These are phyloP conservation scores for Amiota communis DNA, from an alignment of 2,888 invertebrate genomes.

Conservation along the genomic window DNA sequence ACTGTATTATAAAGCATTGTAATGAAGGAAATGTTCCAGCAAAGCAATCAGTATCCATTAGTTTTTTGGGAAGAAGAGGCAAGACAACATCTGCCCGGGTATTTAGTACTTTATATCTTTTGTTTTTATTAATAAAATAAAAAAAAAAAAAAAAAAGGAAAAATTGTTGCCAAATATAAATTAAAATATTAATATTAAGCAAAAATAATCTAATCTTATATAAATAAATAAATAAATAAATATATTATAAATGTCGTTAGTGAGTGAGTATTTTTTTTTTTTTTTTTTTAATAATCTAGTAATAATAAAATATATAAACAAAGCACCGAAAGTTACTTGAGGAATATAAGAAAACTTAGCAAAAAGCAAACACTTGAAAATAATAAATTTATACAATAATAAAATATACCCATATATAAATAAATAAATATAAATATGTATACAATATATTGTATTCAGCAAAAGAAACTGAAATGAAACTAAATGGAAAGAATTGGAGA, in stretches of 20 bases:
- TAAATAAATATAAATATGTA: neutral
- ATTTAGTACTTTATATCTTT: neutral
- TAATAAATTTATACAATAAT: slow-evolving; percentile 12
- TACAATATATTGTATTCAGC: too few species aligned
- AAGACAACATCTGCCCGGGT: too few species aligned
- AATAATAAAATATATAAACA: neutral
- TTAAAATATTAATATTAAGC: slow-evolving; percentile 21
- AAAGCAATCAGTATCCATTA: too few species aligned
- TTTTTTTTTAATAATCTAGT: neutral
- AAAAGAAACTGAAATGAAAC: too few species aligned
- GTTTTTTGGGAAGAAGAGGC: too few species aligned
- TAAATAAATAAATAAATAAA: neutral
- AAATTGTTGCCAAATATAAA: slow-evolving; percentile 50
- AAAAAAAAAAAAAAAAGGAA: slow-evolving; percentile 38
- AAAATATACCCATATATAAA: neutral
- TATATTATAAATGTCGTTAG: neutral
- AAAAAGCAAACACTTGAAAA: neutral
- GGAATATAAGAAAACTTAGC: neutral
- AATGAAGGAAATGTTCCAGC: too few species aligned
- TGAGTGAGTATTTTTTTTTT: neutral
- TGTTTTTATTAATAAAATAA: slow-evolving; percentile 35
- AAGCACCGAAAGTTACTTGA: slow-evolving; percentile 26
- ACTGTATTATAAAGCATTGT: too few species aligned
- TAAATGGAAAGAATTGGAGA: too few species aligned
- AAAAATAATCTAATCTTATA: slow-evolving; percentile 18